phyloP scores from a whole-genome alignment of 1,140 invertebrate species.

The Zaprionus ghesquierei region DNA sequence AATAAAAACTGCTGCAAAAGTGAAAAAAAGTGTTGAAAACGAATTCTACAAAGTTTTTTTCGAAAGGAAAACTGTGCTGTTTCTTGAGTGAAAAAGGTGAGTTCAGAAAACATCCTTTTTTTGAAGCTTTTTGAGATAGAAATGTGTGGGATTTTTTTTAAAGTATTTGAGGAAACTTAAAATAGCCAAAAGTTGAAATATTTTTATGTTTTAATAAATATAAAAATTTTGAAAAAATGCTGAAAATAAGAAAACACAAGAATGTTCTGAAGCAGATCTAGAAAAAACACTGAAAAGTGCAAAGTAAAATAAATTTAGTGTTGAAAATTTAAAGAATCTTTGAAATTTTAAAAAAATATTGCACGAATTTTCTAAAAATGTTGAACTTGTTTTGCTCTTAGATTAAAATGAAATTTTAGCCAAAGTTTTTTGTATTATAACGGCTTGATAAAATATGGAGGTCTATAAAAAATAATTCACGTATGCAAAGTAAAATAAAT shows the following conservation, averaged over 20 bases:
- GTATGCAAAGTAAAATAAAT: neutral
- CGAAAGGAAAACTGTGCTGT: conserved; percentile 41
- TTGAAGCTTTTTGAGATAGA: neutral
- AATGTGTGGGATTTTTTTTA: neutral
- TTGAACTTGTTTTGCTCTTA: too few relatives aligned
- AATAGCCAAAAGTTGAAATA: neutral
- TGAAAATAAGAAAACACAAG: neutral
- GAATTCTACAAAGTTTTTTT: conserved; percentile 43
- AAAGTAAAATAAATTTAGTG: too few relatives aligned
- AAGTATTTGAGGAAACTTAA: neutral
- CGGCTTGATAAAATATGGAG: too few relatives aligned
- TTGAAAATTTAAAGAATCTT: too few relatives aligned
- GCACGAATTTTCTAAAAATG: too few relatives aligned
- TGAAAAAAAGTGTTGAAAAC: conserved; percentile 49
- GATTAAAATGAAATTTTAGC: too few relatives aligned
- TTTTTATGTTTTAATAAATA: neutral
- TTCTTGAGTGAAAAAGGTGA: conserved; percentile 72
- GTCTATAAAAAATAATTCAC: too few relatives aligned
- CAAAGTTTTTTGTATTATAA: too few relatives aligned
- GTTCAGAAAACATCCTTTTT: conserved; percentile 52
- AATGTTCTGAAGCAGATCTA: neutral
- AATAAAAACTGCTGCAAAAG: conserved; percentile 44
- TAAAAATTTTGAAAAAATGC: neutral
- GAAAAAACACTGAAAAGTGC: neutral
- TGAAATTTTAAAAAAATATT: too few relatives aligned